Percentiles rank a stretch among this genome's conserved stretches.
These are phyloP conservation scores for Propithecus deckenii DNA, from an alignment of 2,797 vertebrate species.

Conservation along the genomic window DNA sequence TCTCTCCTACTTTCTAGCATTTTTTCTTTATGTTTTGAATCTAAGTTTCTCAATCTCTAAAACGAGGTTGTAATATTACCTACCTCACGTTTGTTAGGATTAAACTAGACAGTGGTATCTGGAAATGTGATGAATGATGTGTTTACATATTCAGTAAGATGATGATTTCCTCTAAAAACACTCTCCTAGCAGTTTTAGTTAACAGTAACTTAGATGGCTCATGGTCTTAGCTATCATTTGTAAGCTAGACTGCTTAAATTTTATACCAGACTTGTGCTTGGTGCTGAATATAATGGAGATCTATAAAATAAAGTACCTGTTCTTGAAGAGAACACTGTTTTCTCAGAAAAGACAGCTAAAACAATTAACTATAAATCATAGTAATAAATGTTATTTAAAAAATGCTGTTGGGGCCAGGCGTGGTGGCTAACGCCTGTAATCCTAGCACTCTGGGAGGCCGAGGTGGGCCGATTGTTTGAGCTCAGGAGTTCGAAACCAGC, in stretches of 20 bases:
- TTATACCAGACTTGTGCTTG: background rate
- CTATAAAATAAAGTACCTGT: background rate
- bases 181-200: background rate
- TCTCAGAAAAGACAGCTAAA: slow-evolving; percentile 5
- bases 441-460: no score
- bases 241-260: background rate
- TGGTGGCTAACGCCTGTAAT: no score
- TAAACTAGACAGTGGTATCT: background rate
- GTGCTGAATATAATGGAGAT: background rate
- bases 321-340: background rate
- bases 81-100: background rate
- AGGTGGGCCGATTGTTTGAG: no score
- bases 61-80: background rate
- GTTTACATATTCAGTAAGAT: background rate
- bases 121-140: background rate
- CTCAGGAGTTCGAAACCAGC: no score
- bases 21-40: background rate
- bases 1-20: no score
- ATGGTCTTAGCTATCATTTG: background rate
- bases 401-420: background rate
- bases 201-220: background rate
- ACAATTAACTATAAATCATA: background rate
- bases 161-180: background rate
- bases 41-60: background rate
- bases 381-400: background rate